Percentiles rank a stretch among this genome's conserved stretches.
Evolutionary conservation across 2,797 vertebrate genomes (phyloP).

Genomic region (Carduelis carduelis): DNA sequence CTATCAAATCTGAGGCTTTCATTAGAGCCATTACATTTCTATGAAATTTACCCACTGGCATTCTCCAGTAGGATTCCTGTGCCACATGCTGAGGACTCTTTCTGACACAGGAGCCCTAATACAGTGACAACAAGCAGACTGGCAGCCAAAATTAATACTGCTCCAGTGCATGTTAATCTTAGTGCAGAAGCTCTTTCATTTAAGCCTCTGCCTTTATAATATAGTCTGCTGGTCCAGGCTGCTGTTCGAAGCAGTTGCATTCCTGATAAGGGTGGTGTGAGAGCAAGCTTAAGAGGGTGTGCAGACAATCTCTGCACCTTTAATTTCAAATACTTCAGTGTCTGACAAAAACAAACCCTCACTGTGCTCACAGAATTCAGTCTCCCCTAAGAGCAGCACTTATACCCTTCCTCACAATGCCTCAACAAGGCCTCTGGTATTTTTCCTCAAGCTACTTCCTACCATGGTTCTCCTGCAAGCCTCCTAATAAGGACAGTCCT

Average conservation of each 20-base stretch:
- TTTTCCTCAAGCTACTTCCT: neutral
- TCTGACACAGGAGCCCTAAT: neutral
- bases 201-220: neutral
- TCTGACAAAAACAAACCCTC: neutral
- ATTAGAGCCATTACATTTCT: neutral
- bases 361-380: neutral
- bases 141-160: neutral
- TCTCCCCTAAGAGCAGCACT: neutral
- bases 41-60: neutral
- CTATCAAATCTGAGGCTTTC: neutral
- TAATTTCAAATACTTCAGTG: neutral
- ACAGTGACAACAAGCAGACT: neutral
- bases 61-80: neutral
- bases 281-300: neutral
- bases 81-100: neutral
- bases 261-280: neutral
- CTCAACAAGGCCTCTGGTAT: neutral
- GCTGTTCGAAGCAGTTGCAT: neutral
- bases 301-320: neutral
- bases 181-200: neutral
- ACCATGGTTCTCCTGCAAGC: neutral
- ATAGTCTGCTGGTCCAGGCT: neutral
- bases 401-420: neutral
- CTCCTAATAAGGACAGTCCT: neutral
- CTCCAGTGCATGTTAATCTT: neutral